Evolutionary conservation across 2,888 invertebrate genomes (phyloP), one percentile per base, ranked within the genome.

Genomic region (Lomographa bimaculata): DNA sequence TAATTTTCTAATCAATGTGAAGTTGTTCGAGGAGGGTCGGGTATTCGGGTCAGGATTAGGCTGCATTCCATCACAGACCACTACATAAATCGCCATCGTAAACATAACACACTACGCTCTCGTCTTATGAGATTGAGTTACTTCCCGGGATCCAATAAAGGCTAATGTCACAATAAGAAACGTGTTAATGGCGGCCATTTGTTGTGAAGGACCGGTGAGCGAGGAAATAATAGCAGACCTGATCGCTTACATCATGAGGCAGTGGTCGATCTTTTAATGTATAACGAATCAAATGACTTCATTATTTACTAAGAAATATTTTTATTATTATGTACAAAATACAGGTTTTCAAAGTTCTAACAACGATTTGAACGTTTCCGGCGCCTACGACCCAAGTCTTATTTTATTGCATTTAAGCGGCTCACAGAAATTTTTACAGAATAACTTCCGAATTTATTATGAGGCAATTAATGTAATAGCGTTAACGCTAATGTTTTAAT

Each of bases 131-230:
- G 67, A 72, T 76, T 70, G 64, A 71, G 74, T 72, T 74, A 71
- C 71, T 71, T 64, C 61, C 55, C 60, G 57, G 65, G 67, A 74
- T 71, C 69, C 69, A 77, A 78, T 78, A 76, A 76, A 71, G 71
- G 68, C 71, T 74, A 76, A 79, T 76, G 71, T 71, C 71, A 73
- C 75, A 73, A 68, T 73, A 76, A 79, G 79, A 78, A 78, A 72
- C 71, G 72, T 72, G 78, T 74, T 78, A 79, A 79, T 79, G 73
- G 58, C 59, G 41, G 64, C 71, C 73, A 79, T 80, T 78, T 72
- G 74, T 79, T 69, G 66, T 67, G 61, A 42, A 54, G 46, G 62
- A 60, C 60, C 57, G 50, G 58, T 43, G 60, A 54, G 67, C 49
- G 59, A 54, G 60, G 64, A 64, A 71, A 66, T 64, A 62, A 68